These are phyloP conservation scores for Microcebus murinus DNA, from an alignment of 2,113 vertebrate genomes.

Conservation along the genomic window DNA sequence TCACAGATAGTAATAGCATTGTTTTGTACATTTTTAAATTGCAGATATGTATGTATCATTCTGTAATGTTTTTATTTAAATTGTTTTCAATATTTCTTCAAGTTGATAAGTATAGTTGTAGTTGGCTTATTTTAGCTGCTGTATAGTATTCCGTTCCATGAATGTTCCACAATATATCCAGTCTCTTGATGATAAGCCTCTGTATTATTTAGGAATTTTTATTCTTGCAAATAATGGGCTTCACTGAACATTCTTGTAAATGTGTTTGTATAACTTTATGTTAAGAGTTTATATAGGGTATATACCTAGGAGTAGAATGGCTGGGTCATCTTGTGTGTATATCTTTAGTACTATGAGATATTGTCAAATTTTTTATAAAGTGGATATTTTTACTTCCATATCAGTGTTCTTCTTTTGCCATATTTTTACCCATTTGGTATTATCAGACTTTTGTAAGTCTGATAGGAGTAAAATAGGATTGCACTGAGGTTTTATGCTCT, in stretches of 20 bases:
- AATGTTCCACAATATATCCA: neutral
- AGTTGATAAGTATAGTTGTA: neutral
- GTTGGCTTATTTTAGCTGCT: slow-evolving; percentile 42
- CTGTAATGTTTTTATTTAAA: slow-evolving; percentile 38
- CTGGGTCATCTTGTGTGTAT: neutral
- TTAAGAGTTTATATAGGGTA: neutral
- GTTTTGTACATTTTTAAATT: neutral
- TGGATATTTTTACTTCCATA: neutral
- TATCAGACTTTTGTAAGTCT: slow-evolving; percentile 1
- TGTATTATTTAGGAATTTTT: slow-evolving; percentile 9
- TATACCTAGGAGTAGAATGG: neutral
- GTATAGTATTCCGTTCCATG: neutral
- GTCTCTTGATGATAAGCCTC: neutral
- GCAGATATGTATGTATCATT: neutral
- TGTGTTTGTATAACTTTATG: neutral
- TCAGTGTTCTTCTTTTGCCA: neutral
- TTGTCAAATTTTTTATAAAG: neutral
- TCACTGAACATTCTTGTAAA: slow-evolving; percentile 22
- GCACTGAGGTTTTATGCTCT: slow-evolving; percentile 1
- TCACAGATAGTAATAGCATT: neutral
- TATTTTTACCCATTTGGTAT: neutral
- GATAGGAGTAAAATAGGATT: neutral
- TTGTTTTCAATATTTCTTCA: slow-evolving; percentile 54
- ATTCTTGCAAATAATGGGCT: neutral
- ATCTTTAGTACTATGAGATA: slow-evolving; percentile 28